phyloP scores from a whole-genome alignment of 2,888 invertebrate species.

The Tipula vernalis region DNA sequence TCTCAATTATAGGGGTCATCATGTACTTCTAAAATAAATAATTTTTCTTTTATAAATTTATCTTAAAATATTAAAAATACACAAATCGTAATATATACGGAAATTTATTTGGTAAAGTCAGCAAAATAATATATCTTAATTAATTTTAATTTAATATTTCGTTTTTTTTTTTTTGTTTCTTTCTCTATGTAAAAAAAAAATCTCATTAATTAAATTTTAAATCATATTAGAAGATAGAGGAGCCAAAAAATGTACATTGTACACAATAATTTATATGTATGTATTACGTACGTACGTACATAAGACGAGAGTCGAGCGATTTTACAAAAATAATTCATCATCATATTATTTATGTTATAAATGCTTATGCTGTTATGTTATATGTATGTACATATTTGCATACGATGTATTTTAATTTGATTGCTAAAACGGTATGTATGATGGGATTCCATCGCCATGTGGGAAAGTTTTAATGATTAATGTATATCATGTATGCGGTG shows the following conservation, averaged over 20 bases:
- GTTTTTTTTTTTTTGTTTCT: background rate
- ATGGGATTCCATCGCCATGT: background rate
- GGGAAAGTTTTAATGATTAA: background rate
- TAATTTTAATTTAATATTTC: background rate
- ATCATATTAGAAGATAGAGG: background rate
- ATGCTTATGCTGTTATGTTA: background rate
- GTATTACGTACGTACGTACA: background rate
- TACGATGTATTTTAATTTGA: background rate
- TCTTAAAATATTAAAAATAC: background rate
- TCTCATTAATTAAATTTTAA: slow-evolving; percentile 4
- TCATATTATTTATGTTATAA: background rate
- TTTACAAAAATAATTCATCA: background rate
- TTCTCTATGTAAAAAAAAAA: background rate
- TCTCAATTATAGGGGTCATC: background rate
- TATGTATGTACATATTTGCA: background rate
- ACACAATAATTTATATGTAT: background rate
- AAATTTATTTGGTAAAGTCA: background rate
- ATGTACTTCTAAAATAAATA: background rate
- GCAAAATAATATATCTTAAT: slow-evolving; percentile 4
- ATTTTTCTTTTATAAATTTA: background rate
- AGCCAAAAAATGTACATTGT: background rate
- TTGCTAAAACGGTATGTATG: background rate
- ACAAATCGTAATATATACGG: background rate
- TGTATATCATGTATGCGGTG: background rate
- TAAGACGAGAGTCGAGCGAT: background rate